Evolutionary conservation across 2,888 invertebrate genomes (phyloP).

Genomic region (Pandemis heparana): DNA sequence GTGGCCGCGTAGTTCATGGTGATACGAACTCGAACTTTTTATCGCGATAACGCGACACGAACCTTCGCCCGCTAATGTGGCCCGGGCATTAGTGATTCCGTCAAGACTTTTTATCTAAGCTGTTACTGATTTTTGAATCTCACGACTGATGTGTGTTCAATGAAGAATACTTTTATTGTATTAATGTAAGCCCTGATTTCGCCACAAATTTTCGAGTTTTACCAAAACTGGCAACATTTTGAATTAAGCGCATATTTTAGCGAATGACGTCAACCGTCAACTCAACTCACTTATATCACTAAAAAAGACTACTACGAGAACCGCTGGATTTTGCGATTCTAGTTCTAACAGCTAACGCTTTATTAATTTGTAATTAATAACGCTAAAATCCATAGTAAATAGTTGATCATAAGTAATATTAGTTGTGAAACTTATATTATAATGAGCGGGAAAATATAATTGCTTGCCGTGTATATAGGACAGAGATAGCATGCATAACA

Average conservation of each 20-base stretch:
- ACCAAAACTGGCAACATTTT: constrained; percentile 7
- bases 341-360: no score
- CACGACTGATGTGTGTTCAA: not conserved
- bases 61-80: no score
- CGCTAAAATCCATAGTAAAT: not conserved
- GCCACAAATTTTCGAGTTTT: not conserved
- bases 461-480: not conserved
- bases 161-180: not conserved
- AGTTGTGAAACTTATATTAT: not conserved
- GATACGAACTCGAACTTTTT: no score
- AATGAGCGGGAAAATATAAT: constrained; percentile 6
- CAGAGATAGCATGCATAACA: constrained; percentile 11
- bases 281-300: constrained; percentile 5
- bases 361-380: no score
- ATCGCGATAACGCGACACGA: no score
- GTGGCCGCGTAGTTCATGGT: no score
- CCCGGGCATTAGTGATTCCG: no score
- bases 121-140: no score
- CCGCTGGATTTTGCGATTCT: no score
- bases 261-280: constrained; percentile 26
- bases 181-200: not conserved
- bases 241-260: constrained; percentile 10
- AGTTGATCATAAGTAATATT: not conserved
- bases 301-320: no score
- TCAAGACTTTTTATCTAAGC: no score